Conservation (phyloP, 2,113 vertebrate species). For the Thermophis baileyi region DNA sequence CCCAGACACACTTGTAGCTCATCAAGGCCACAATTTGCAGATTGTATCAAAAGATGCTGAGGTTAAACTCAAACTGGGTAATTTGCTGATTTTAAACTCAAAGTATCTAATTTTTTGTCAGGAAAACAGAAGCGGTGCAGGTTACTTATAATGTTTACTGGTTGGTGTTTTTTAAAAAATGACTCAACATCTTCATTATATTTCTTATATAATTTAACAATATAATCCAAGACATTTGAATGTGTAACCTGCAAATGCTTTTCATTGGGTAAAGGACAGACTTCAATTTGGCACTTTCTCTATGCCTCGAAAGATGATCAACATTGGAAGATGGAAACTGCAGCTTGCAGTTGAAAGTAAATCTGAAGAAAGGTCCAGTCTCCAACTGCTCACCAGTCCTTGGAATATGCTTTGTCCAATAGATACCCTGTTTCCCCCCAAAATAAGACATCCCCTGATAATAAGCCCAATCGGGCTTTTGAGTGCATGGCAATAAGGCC, state of each 20-base stretch:
- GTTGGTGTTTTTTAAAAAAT: background rate
- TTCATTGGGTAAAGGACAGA: background rate
- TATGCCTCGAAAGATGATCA: background rate
- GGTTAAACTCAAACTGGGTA: background rate
- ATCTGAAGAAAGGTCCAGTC: background rate
- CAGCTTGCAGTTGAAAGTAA: background rate
- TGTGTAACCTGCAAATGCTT: background rate
- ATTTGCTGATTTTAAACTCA: background rate
- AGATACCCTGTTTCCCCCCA: no score
- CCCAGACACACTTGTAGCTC: background rate
- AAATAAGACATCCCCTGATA: no score
- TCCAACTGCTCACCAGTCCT: background rate
- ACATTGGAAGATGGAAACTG: background rate
- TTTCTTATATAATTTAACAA: background rate
- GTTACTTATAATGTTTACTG: background rate
- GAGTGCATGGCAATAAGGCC: no score
- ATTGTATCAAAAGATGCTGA: background rate
- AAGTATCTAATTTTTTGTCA: background rate
- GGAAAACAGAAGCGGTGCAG: background rate
- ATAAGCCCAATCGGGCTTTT: no score
- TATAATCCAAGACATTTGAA: background rate
- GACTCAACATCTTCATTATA: background rate
- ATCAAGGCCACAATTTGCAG: background rate
- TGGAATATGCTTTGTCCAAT: background rate
- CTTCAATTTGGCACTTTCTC: background rate